These are phyloP conservation scores for Ammodytes marinus DNA, from an alignment of 2,113 vertebrate genomes.

Conservation along the genomic window DNA sequence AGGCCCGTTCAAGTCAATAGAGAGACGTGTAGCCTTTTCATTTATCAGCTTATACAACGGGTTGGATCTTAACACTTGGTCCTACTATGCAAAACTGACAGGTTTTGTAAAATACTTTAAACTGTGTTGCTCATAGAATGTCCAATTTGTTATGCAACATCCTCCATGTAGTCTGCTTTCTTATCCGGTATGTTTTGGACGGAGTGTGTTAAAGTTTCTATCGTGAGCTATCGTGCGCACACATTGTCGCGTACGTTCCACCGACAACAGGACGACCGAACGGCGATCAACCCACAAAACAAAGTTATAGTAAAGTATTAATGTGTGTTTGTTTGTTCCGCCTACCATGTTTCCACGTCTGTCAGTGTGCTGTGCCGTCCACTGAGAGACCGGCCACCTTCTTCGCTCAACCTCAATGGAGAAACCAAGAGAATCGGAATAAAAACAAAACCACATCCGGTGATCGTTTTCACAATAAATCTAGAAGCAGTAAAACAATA, in stretches of 20 bases:
- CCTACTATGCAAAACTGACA: not conserved
- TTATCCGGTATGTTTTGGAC: not conserved
- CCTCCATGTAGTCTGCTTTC: not conserved
- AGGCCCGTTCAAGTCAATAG: constrained; percentile 10
- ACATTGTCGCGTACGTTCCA: not conserved
- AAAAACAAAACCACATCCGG: constrained; percentile 1
- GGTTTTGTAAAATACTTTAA: not conserved
- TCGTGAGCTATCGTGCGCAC: not conserved
- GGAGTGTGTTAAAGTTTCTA: not conserved
- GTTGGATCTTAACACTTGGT: no score
- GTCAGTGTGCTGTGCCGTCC: constrained; percentile 14
- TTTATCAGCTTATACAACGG: not conserved
- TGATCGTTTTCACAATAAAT: constrained; percentile 25
- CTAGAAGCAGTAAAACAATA: not conserved
- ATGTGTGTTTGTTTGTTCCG: not conserved
- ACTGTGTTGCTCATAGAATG: no score
- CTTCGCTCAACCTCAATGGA: constrained; percentile 55
- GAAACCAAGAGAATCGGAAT: not conserved
- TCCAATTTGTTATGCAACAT: not conserved
- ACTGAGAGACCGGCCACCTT: constrained; percentile 1
- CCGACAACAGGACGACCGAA: not conserved
- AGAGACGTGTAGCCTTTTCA: not conserved
- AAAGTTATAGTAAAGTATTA: not conserved
- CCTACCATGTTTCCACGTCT: constrained; percentile 79
- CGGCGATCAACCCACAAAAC: not conserved